Evolutionary conservation across 2,797 vertebrate genomes (phyloP).

Genomic region (Hipposideros larvatus): DNA sequence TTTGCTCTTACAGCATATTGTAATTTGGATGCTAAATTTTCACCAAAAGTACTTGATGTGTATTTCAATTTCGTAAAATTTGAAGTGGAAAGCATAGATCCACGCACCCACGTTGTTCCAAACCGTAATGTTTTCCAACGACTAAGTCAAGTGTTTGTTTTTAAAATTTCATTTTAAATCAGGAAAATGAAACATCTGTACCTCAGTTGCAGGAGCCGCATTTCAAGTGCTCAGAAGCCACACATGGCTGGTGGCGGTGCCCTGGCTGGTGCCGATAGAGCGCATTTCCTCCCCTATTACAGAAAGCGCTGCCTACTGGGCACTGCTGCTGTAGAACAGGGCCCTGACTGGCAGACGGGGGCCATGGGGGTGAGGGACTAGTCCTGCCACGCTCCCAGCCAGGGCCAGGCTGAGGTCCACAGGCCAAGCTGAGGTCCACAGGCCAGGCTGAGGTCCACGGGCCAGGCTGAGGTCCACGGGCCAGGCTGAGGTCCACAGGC

Average conservation of each 20-base stretch:
- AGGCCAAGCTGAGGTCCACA: too few relatives aligned
- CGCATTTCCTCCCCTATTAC: rapidly evolving
- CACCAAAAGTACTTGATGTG: background rate
- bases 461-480: too few relatives aligned
- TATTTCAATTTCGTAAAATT: background rate
- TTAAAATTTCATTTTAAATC: background rate
- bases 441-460: too few relatives aligned
- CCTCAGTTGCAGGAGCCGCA: rapidly evolving
- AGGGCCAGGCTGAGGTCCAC: background rate
- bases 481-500: too few relatives aligned
- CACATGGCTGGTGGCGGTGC: background rate
- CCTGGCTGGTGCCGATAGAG: background rate
- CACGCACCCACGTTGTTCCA: background rate
- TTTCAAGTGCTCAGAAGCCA: background rate
- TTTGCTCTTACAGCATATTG: background rate
- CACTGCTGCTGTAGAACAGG: background rate
- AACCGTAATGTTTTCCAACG: background rate
- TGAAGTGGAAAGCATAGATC: background rate
- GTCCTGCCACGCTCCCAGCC: background rate
- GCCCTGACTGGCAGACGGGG: background rate
- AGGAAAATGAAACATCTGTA: background rate
- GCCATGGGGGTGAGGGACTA: background rate
- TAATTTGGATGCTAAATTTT: background rate
- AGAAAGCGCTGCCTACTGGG: background rate
- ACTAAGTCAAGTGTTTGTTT: background rate